phyloP scores from a whole-genome alignment of 2,888 invertebrate genomes.

The Spialia ferax region DNA sequence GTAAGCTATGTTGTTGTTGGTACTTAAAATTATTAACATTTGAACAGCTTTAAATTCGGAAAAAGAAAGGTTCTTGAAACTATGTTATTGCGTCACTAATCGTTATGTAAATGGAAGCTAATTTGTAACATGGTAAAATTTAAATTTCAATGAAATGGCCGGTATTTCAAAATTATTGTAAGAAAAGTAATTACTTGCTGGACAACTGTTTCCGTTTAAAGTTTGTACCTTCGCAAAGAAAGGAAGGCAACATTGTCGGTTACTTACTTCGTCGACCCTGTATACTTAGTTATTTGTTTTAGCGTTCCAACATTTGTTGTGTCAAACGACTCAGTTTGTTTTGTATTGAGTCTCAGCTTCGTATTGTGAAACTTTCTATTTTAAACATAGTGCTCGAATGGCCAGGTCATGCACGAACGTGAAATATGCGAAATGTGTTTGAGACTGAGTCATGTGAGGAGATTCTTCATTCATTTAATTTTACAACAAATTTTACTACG shows the following conservation, averaged over 20 bases:
- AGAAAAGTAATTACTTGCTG: neutral
- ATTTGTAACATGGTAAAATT: conserved; percentile 9
- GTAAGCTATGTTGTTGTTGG: too few species aligned
- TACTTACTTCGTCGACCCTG: conserved; percentile 4
- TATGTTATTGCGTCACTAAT: conserved; percentile 6
- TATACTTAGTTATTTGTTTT: conserved; percentile 26
- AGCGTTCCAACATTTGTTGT: conserved; percentile 19
- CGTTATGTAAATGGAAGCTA: conserved; percentile 28
- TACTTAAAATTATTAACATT: neutral
- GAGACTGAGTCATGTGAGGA: neutral
- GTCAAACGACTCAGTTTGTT: conserved; percentile 20
- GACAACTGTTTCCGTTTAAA: neutral
- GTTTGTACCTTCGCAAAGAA: neutral
- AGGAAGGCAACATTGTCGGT: neutral
- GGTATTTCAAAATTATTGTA: conserved; percentile 17
- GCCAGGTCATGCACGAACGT: conserved; percentile 2
- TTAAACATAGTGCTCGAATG: conserved; percentile 17
- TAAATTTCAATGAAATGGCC: conserved; percentile 3
- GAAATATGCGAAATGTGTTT: conserved; percentile 12
- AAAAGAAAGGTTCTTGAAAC: conserved; percentile 10
- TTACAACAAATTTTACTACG: too few species aligned
- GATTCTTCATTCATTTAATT: conserved; percentile 10
- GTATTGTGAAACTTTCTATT: conserved; percentile 35
- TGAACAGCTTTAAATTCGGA: neutral
- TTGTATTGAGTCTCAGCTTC: conserved; percentile 12